phyloP scores from a whole-genome alignment of 2,888 invertebrate genomes.

The Allophyes oxyacanthae region DNA sequence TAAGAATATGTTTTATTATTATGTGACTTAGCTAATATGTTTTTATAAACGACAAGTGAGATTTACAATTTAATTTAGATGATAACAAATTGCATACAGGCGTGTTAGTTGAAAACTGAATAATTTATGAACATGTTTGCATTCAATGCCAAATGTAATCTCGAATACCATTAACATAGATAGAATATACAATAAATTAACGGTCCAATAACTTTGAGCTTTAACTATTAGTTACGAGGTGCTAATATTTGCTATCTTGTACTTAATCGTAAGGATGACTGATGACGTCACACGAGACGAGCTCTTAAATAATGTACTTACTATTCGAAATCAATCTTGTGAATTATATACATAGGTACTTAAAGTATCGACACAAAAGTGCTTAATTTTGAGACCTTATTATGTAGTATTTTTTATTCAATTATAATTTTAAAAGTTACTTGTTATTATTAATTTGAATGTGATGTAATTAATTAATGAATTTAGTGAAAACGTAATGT shows the following conservation, averaged over 20 bases:
- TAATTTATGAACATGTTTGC: slow-evolving; percentile 42
- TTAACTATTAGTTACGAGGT: slow-evolving; percentile 64
- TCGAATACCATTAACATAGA: slow-evolving; percentile 54
- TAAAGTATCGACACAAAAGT: slow-evolving; percentile 50
- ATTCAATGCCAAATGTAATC: slow-evolving; percentile 58
- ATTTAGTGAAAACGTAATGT: slow-evolving; percentile 63
- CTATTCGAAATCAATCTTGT: slow-evolving; percentile 61
- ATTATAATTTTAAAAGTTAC: slow-evolving; percentile 59
- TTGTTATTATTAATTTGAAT: slow-evolving; percentile 65
- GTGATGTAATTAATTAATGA: slow-evolving; percentile 67
- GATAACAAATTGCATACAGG: slow-evolving; percentile 44
- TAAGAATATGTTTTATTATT: slow-evolving; percentile 69
- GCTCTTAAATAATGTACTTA: slow-evolving; percentile 51
- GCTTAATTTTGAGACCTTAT: slow-evolving; percentile 60
- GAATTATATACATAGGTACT: slow-evolving; percentile 52
- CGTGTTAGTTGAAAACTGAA: slow-evolving; percentile 45
- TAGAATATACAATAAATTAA: slow-evolving; percentile 44
- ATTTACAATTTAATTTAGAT: slow-evolving; percentile 60
- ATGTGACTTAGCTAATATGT: slow-evolving; percentile 62
- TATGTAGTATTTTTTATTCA: slow-evolving; percentile 60
- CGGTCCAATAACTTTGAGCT: slow-evolving; percentile 62
- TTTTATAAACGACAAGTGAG: slow-evolving; percentile 74
- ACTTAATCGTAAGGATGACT: slow-evolving; percentile 65
- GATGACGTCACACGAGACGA: slow-evolving; percentile 37
- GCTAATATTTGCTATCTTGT: slow-evolving; percentile 67